Percentiles rank a stretch among this genome's conserved stretches.
Evolutionary conservation across 2,113 vertebrate genomes (phyloP).

Genomic region (Blennius ocellaris): DNA sequence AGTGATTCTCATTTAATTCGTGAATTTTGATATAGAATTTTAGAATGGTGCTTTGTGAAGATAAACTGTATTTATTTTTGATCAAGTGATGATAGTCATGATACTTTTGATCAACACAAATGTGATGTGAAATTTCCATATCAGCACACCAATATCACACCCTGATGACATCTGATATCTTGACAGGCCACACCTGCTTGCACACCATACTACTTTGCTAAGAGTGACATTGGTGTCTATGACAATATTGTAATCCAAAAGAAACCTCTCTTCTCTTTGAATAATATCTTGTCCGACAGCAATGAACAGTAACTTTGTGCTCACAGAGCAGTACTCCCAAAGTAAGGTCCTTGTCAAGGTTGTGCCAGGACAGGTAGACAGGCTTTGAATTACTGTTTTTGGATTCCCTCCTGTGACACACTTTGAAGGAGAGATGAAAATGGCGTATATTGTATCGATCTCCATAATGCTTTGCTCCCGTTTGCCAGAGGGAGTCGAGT

Average conservation of each 20-base stretch:
- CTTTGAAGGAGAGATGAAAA: constrained; percentile 69
- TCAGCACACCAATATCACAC: too few species aligned
- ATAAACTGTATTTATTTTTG: too few species aligned
- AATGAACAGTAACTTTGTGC: constrained; percentile 8
- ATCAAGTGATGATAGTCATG: too few species aligned
- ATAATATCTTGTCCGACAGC: neutral
- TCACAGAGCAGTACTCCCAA: neutral
- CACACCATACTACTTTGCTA: too few species aligned
- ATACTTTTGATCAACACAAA: too few species aligned
- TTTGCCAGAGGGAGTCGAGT: constrained; percentile 20
- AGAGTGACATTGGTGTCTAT: neutral
- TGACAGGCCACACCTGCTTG: too few species aligned
- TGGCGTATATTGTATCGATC: constrained; percentile 69
- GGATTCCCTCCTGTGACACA: constrained; percentile 57
- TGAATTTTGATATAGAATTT: too few species aligned
- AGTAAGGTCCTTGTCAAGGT: constrained; percentile 23
- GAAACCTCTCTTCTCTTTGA: neutral
- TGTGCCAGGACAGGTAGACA: constrained; percentile 16
- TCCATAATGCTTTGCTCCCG: constrained; percentile 63
- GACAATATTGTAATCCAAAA: neutral
- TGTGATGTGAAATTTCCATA: too few species aligned
- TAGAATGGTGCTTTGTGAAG: too few species aligned
- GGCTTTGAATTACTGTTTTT: constrained; percentile 32
- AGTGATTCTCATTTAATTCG: too few species aligned
- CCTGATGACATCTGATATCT: too few species aligned